A percentile compares a stretch with the other conserved stretches of the same genome.
These are phyloP conservation scores for Aethina tumida DNA, from an alignment of 1,140 invertebrate species.

Conservation along the genomic window DNA sequence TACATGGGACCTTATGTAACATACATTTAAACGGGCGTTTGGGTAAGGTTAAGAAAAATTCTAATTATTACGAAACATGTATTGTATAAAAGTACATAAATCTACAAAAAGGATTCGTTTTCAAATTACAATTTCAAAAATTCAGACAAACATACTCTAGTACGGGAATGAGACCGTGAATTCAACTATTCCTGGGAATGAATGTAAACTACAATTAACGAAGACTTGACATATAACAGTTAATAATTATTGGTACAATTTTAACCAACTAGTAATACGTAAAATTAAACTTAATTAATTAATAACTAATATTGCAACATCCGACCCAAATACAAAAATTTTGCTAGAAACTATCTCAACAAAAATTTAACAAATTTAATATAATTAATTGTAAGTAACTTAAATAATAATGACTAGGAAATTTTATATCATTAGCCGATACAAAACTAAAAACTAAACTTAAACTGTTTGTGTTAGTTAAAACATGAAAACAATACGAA, in stretches of 20 bases:
- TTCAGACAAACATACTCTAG: slow-evolving; percentile 9
- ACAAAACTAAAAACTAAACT: slow-evolving; percentile 10
- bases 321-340: slow-evolving; percentile 8
- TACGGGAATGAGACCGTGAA: slow-evolving; percentile 18
- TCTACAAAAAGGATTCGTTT: slow-evolving; percentile 20
- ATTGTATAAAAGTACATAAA: slow-evolving; percentile 28
- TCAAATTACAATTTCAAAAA: slow-evolving; percentile 10
- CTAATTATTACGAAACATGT: slow-evolving; percentile 12
- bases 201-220: too few species aligned
- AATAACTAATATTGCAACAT: slow-evolving; percentile 16
- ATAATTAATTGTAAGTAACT: too few species aligned
- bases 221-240: not conserved
- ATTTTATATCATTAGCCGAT: slow-evolving; percentile 32
- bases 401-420: slow-evolving; percentile 28
- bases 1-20: too few species aligned
- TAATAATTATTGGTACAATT: not conserved
- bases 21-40: too few species aligned
- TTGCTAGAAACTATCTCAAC: slow-evolving; percentile 4
- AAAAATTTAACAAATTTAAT: slow-evolving; percentile 12
- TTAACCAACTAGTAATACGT: too few species aligned
- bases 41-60: too few species aligned
- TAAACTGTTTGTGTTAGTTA: not conserved
- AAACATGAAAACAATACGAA: slow-evolving; percentile 7
- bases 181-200: slow-evolving; percentile 11
- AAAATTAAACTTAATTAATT: too few species aligned